Evolutionary conservation across 1,140 invertebrate species (phyloP).

Genomic region (Pseudomyrmex dendroicus): DNA sequence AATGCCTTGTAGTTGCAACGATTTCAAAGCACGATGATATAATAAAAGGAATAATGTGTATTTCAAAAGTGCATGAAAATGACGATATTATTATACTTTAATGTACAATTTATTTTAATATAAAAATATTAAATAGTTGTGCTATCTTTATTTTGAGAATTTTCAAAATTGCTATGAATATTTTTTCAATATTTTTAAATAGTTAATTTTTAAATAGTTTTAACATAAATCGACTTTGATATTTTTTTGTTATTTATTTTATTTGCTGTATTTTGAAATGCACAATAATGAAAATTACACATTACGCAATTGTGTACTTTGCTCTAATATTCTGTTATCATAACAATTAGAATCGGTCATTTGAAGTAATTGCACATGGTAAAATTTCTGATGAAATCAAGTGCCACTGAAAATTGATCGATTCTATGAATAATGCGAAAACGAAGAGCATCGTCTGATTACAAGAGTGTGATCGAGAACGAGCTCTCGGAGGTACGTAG

Average conservation of each 20-base stretch:
- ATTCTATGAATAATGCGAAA: slow-evolving; percentile 56
- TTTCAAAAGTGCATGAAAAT: background rate
- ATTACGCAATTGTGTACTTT: too few species aligned
- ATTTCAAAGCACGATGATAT: background rate
- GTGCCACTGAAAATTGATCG: slow-evolving; percentile 35
- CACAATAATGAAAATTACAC: background rate
- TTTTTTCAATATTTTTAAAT: too few species aligned
- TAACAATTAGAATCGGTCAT: background rate
- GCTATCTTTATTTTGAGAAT: too few species aligned
- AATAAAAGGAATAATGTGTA: too few species aligned
- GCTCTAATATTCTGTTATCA: background rate
- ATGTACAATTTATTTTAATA: background rate
- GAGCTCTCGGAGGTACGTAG: slow-evolving; percentile 5
- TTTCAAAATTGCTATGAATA: too few species aligned
- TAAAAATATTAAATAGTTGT: too few species aligned
- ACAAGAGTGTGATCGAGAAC: slow-evolving; percentile 23
- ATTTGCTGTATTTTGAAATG: background rate
- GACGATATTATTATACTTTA: too few species aligned
- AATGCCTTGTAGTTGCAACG: background rate
- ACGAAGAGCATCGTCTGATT: slow-evolving; percentile 50
- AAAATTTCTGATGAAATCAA: background rate
- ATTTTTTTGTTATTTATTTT: too few species aligned
- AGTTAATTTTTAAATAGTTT: too few species aligned
- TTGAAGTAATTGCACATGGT: background rate
- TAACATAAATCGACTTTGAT: too few species aligned